Percentiles rank a stretch among this genome's conserved stretches.
Conservation (phyloP, 92 coral and sea anemone genomes). For the Pocillopora grandis region DNA sequence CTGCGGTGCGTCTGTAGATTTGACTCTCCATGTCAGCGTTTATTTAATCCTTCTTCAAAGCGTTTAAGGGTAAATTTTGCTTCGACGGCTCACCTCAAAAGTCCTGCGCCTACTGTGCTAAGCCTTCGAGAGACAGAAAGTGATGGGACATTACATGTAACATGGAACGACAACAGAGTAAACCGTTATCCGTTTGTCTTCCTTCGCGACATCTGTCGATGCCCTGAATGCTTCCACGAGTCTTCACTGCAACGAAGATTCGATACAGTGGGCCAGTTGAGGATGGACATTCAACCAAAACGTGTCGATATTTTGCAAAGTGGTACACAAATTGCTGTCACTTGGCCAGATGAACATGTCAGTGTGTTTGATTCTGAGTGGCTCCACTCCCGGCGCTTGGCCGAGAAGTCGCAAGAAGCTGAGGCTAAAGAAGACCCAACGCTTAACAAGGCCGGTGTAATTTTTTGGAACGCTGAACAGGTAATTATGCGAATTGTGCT, state of each 20-base stretch:
- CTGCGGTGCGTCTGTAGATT: background rate
- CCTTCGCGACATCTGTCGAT: slow-evolving; percentile 64
- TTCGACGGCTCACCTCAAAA: background rate
- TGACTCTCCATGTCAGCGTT: background rate
- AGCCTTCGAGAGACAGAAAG: slow-evolving; percentile 30
- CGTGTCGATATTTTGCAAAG: slow-evolving; percentile 41
- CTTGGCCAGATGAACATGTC: slow-evolving; percentile 72
- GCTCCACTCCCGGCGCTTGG: slow-evolving; percentile 56
- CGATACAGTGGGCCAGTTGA: slow-evolving; percentile 53
- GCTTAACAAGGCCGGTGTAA: slow-evolving; percentile 47
- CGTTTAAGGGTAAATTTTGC: background rate
- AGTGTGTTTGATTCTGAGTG: slow-evolving; percentile 61
- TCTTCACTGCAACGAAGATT: slow-evolving; percentile 36
- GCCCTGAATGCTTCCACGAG: slow-evolving; percentile 57
- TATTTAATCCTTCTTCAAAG: background rate
- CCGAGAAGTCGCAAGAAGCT: slow-evolving; percentile 48
- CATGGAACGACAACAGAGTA: slow-evolving; percentile 54
- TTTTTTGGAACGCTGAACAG: slow-evolving; percentile 46
- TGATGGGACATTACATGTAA: slow-evolving; percentile 38
- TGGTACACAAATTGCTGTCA: slow-evolving; percentile 50
- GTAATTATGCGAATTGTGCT: too few relatives aligned
- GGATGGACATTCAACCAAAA: slow-evolving; percentile 42
- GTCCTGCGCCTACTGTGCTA: slow-evolving; percentile 25
- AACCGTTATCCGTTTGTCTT: slow-evolving; percentile 69
- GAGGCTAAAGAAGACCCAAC: background rate